phyloP scores from a whole-genome alignment of 2,888 invertebrate genomes.

The Nymphalis c-album region DNA sequence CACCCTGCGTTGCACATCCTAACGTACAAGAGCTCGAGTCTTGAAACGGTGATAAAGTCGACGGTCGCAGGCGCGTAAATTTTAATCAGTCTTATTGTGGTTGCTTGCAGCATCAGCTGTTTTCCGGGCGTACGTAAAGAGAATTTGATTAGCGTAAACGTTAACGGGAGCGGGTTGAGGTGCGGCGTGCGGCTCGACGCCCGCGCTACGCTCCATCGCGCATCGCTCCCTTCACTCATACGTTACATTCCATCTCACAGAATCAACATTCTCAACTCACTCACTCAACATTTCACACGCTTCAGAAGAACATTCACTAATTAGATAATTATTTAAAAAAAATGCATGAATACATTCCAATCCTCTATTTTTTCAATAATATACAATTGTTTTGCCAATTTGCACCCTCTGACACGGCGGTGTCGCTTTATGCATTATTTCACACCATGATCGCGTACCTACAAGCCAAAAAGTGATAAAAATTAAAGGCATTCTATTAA shows the following conservation, averaged over 20 bases:
- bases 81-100: slow-evolving; percentile 69
- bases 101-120: slow-evolving; percentile 85
- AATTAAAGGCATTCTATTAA: not conserved
- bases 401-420: slow-evolving; percentile 20
- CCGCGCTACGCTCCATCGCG: slow-evolving; percentile 40
- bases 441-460: slow-evolving; percentile 26
- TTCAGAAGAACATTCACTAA: slow-evolving; percentile 23
- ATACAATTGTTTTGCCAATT: slow-evolving; percentile 15
- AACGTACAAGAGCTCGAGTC: slow-evolving; percentile 26
- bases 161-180: slow-evolving; percentile 52
- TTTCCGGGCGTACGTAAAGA: slow-evolving; percentile 84
- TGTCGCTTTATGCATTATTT: slow-evolving; percentile 34
- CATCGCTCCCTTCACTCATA: slow-evolving; percentile 46
- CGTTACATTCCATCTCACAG: slow-evolving; percentile 31
- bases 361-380: not conserved
- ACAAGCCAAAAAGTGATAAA: slow-evolving; percentile 3
- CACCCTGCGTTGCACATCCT: too few species aligned
- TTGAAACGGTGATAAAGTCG: slow-evolving; percentile 37
- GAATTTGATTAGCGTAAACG: slow-evolving; percentile 40
- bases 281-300: slow-evolving; percentile 34
- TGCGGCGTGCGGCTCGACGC: slow-evolving; percentile 37
- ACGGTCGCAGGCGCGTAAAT: slow-evolving; percentile 51
- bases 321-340: slow-evolving; percentile 7
- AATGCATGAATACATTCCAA: slow-evolving; percentile 28
- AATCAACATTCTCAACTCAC: slow-evolving; percentile 26